These are phyloP conservation scores for Ceratosolen fusciceps DNA, from an alignment of 1,140 invertebrate species.

Conservation along the genomic window DNA sequence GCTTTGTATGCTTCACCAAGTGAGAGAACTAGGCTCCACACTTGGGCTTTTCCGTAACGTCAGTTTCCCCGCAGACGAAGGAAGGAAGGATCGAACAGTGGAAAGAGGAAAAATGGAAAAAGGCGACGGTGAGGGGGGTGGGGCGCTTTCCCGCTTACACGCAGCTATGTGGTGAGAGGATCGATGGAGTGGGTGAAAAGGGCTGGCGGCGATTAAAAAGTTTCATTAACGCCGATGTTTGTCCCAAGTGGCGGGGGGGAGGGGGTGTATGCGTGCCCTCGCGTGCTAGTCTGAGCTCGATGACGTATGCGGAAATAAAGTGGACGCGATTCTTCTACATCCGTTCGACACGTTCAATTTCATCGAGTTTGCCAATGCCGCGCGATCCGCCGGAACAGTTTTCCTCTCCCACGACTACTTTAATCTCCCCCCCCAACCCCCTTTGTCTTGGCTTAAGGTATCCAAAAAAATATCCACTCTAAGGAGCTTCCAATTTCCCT, in stretches of 20 bases:
- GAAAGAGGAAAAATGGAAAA: neutral
- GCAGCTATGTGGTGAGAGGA: slow-evolving; percentile 13
- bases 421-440: neutral
- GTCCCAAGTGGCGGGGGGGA: too few species aligned
- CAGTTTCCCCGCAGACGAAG: slow-evolving; percentile 5
- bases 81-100: neutral
- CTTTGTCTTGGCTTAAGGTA: too few species aligned
- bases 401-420: slow-evolving; percentile 9
- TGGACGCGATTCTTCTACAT: slow-evolving; percentile 56
- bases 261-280: too few species aligned
- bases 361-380: slow-evolving; percentile 52
- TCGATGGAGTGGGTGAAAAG: slow-evolving; percentile 50
- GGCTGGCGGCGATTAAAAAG: slow-evolving; percentile 62
- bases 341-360: slow-evolving; percentile 62
- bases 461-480: slow-evolving; percentile 1
- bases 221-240: slow-evolving; percentile 62
- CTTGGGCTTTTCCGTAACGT: slow-evolving; percentile 43
- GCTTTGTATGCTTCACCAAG: slow-evolving; percentile 51
- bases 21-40: slow-evolving; percentile 44
- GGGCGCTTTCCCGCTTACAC: neutral
- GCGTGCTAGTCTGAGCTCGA: neutral
- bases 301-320: slow-evolving; percentile 59
- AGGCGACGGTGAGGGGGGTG: too few species aligned
- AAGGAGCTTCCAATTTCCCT: slow-evolving; percentile 3
- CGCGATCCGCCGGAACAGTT: slow-evolving; percentile 2